These are phyloP conservation scores for Cryptus armator DNA, from an alignment of 2,888 invertebrate species.

Conservation along the genomic window DNA sequence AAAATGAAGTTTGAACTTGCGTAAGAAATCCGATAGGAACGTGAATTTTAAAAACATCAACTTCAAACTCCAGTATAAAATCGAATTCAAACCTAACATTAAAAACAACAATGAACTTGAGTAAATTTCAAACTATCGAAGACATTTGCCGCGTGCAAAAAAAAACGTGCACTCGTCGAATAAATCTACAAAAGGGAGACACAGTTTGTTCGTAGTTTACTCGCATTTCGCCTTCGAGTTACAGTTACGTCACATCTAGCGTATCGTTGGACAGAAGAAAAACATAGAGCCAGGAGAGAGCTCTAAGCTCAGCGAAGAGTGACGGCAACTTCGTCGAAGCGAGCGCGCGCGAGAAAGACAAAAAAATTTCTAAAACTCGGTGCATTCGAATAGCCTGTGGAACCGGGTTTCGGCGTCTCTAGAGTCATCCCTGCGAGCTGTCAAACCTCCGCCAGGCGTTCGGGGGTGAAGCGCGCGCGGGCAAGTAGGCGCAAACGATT, in stretches of 20 bases:
- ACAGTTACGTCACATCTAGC: slow-evolving; percentile 37
- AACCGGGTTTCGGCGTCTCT: slow-evolving; percentile 24
- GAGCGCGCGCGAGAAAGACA: slow-evolving; percentile 34
- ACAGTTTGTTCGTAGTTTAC: not conserved
- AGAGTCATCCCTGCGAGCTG: slow-evolving; percentile 76
- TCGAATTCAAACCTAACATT: not conserved
- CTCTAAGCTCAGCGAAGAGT: not conserved
- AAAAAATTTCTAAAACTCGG: slow-evolving; percentile 5
- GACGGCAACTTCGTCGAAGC: slow-evolving; percentile 34
- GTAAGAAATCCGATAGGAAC: not conserved
- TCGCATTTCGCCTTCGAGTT: slow-evolving; percentile 34
- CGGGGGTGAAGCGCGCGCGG: slow-evolving; percentile 17
- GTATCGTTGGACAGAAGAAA: not conserved
- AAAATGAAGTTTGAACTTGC: not conserved
- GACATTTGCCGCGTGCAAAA: not conserved
- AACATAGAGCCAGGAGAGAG: slow-evolving; percentile 18
- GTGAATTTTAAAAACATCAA: not conserved
- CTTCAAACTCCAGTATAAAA: too few relatives aligned
- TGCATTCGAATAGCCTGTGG: not conserved
- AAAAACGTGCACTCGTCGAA: not conserved
- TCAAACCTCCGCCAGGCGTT: slow-evolving; percentile 75
- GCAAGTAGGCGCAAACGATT: slow-evolving; percentile 11
- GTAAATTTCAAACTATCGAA: not conserved
- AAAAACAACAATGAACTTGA: not conserved
- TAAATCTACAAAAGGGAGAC: not conserved